A percentile compares a stretch with the other conserved stretches of the same genome.
phyloP scores from a whole-genome alignment of 2,113 vertebrate genomes.

The Mormyrus lacerda region DNA sequence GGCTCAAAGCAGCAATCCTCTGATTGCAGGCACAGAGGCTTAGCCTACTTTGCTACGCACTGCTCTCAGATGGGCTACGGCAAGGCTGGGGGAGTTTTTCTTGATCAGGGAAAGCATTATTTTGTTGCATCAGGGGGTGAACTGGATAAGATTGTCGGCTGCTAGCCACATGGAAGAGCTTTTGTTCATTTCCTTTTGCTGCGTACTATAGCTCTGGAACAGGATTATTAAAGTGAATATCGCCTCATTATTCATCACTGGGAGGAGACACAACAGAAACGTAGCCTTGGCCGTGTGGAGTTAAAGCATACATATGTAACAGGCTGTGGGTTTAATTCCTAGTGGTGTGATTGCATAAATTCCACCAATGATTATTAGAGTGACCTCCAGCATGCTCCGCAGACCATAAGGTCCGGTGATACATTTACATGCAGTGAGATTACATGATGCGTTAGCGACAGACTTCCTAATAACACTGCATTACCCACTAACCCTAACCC shows the following conservation, averaged over 20 bases:
- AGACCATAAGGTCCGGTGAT: not conserved
- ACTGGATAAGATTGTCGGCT: not conserved
- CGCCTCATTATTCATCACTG: not conserved
- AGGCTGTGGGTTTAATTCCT: not conserved
- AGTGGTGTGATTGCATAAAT: not conserved
- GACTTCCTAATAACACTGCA: not conserved
- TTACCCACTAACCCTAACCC: not conserved
- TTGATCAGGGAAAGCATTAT: not conserved
- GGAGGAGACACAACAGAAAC: not conserved
- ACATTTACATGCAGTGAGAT: not conserved
- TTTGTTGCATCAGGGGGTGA: not conserved
- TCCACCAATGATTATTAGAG: not conserved
- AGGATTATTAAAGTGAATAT: not conserved
- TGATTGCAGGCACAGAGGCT: not conserved
- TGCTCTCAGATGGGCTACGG: not conserved
- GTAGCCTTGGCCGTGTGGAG: not conserved
- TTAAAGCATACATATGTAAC: not conserved
- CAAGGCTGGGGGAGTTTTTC: not conserved
- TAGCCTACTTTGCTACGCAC: not conserved
- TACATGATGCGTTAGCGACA: not conserved
- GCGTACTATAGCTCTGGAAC: not conserved
- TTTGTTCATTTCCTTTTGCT: too few species aligned
- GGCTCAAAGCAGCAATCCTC: not conserved
- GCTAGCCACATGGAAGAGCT: not conserved
- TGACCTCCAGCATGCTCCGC: not conserved